These are phyloP conservation scores for Clinocottus analis DNA, from an alignment of 2,113 vertebrate species.

Conservation along the genomic window DNA sequence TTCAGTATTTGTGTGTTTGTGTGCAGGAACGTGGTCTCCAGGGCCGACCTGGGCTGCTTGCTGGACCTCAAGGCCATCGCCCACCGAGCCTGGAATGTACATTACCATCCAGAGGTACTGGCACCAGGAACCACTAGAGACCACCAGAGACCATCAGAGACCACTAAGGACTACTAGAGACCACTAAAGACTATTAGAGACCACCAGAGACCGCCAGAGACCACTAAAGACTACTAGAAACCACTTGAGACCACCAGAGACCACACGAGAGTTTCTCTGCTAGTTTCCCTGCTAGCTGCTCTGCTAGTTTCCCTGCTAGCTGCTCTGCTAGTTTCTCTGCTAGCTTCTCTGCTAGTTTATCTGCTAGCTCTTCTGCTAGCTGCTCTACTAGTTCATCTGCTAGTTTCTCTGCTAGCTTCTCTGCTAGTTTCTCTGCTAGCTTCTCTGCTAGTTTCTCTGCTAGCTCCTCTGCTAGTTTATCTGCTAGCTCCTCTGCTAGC, in stretches of 20 bases:
- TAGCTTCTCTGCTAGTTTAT: too few species aligned
- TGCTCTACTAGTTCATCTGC: too few species aligned
- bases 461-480: too few species aligned
- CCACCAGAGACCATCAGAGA: background rate
- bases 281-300: too few species aligned
- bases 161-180: background rate
- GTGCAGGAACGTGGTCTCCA: constrained; percentile 90
- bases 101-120: constrained; percentile 89
- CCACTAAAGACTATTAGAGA: background rate
- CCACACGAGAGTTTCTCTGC: too few species aligned
- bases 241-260: background rate
- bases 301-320: too few species aligned
- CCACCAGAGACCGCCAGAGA: background rate
- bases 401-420: too few species aligned
- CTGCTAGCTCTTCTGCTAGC: too few species aligned
- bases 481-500: too few species aligned
- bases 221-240: background rate
- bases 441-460: too few species aligned
- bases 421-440: too few species aligned
- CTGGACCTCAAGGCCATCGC: constrained; percentile 91
- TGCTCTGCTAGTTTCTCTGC: too few species aligned
- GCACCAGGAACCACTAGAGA: background rate
- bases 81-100: constrained; percentile 89
- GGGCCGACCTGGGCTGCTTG: constrained; percentile 89
- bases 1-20: constrained; percentile 9